Evolutionary conservation across 2,888 invertebrate species (phyloP).

Genomic region (Pristionchus arcanus): DNA sequence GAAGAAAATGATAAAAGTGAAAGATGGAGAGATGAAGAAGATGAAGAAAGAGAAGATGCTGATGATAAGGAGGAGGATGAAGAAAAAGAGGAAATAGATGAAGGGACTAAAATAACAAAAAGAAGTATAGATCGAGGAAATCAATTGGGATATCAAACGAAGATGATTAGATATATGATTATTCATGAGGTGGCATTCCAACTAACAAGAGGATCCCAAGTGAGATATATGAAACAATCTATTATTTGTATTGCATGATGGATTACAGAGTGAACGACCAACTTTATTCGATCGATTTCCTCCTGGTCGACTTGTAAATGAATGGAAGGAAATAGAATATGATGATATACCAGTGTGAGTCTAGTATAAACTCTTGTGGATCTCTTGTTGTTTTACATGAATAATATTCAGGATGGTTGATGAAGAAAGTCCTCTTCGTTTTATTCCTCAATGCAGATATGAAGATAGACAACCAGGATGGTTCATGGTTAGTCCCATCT

Average conservation of each 20-base stretch:
- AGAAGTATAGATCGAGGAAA: constrained; percentile 34
- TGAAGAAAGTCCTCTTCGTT: constrained; percentile 65
- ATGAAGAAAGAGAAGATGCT: background rate
- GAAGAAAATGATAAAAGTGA: constrained; percentile 33
- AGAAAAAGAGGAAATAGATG: background rate
- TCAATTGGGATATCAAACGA: constrained; percentile 57
- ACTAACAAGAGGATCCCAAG: constrained; percentile 56
- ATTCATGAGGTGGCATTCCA: constrained; percentile 70
- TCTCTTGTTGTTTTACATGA: too few relatives aligned
- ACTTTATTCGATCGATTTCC: constrained; percentile 58
- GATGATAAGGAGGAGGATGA: background rate
- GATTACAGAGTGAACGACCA: constrained; percentile 47
- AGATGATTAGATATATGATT: constrained; percentile 63
- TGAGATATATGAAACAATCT: background rate
- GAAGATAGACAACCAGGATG: constrained; percentile 64
- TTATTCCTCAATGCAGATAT: constrained; percentile 65
- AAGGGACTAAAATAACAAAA: background rate
- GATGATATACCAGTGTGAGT: constrained; percentile 59
- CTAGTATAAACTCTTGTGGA: background rate
- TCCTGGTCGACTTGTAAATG: constrained; percentile 57
- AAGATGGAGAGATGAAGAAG: background rate
- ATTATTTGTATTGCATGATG: constrained; percentile 55
- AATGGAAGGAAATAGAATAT: constrained; percentile 18
- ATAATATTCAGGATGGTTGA: constrained; percentile 59
- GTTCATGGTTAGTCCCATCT: constrained; percentile 65